Conservation (phyloP, 2,888 invertebrate species). For the Amphiduros pacificus region DNA sequence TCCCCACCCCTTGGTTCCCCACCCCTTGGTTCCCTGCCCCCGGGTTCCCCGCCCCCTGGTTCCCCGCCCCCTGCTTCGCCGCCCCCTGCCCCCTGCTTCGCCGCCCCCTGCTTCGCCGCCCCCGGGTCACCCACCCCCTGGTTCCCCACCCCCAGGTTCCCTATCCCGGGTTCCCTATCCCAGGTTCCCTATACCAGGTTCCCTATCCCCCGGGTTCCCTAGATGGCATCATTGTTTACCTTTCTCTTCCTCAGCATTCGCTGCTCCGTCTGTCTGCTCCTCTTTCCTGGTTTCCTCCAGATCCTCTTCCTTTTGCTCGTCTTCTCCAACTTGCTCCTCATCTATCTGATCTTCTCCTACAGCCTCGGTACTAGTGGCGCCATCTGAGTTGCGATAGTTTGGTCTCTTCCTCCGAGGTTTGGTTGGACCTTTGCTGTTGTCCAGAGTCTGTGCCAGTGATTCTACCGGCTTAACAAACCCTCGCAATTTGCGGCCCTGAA, state of each 20-base stretch:
- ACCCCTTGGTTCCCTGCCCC: too few species aligned
- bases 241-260: background rate
- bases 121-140: too few species aligned
- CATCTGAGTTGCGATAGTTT: constrained; percentile 17
- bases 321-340: too few species aligned
- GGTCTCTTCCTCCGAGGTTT: constrained; percentile 23
- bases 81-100: too few species aligned
- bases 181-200: background rate
- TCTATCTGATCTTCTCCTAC: too few species aligned
- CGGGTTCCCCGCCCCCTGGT: too few species aligned
- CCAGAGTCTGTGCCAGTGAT: constrained; percentile 77
- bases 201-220: background rate
- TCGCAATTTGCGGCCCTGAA: constrained; percentile 32
- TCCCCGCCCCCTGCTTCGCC: too few species aligned
- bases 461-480: constrained; percentile 71
- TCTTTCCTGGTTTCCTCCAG: background rate
- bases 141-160: too few species aligned
- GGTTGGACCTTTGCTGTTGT: constrained; percentile 53
- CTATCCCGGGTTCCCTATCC: background rate
- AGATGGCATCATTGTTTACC: background rate
- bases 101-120: too few species aligned
- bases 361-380: background rate
- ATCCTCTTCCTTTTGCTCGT: background rate
- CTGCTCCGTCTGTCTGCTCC: background rate
- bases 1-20: too few species aligned